These are phyloP conservation scores for Enteromius radiatus DNA, from an alignment of 2,797 vertebrate species.

Conservation along the genomic window DNA sequence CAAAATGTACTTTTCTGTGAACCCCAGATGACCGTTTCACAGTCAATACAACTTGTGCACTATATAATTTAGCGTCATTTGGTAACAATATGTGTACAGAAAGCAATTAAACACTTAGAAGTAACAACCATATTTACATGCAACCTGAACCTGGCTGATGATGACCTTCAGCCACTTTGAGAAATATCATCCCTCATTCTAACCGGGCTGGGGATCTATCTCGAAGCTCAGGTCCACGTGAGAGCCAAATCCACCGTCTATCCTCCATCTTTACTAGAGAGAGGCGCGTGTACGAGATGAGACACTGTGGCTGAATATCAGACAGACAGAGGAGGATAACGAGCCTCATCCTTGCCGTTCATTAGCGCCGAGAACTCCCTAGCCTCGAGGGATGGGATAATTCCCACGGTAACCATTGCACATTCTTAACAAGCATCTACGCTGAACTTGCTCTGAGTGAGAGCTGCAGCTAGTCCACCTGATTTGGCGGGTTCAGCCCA, in stretches of 20 bases:
- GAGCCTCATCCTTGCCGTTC: conserved; percentile 76
- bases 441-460: conserved; percentile 71
- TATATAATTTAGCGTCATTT: neutral
- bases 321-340: conserved; percentile 71
- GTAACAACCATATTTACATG: conserved; percentile 8
- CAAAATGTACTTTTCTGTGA: neutral
- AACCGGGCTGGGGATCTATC: conserved; percentile 11
- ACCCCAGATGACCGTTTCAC: neutral
- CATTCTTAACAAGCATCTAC: conserved; percentile 79
- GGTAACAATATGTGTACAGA: neutral
- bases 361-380: conserved; percentile 77
- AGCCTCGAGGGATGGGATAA: conserved; percentile 68
- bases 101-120: neutral
- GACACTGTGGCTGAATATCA: conserved; percentile 65
- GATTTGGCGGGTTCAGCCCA: conserved; percentile 73
- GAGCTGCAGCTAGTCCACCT: conserved; percentile 66
- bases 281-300: conserved; percentile 54
- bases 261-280: conserved; percentile 55
- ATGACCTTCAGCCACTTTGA: conserved; percentile 24
- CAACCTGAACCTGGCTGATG: neutral
- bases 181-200: conserved; percentile 18
- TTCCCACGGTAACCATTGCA: conserved; percentile 75
- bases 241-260: conserved; percentile 19
- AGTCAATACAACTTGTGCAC: neutral
- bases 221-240: conserved; percentile 36